These are phyloP conservation scores for Hyposoter dolosus DNA, from an alignment of 2,888 invertebrate genomes.

Conservation along the genomic window DNA sequence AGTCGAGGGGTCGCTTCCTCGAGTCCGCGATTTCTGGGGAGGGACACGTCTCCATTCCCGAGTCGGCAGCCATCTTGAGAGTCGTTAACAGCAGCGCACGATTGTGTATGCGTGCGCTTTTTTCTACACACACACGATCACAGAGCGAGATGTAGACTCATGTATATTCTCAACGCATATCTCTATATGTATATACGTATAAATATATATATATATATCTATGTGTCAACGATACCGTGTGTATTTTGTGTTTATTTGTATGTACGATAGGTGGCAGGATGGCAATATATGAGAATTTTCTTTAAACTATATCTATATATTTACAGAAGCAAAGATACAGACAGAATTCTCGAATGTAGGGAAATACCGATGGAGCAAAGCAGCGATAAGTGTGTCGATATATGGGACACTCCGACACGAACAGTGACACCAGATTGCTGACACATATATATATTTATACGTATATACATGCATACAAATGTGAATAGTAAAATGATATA, in stretches of 20 bases:
- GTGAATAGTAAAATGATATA: not conserved
- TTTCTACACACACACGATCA: conserved; percentile 30
- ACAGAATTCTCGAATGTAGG: conserved; percentile 28
- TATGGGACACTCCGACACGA: conserved; percentile 12
- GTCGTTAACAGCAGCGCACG: conserved; percentile 72
- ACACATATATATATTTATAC: conserved; percentile 3
- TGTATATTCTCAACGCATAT: not conserved
- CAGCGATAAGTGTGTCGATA: conserved; percentile 26
- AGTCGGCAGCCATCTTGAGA: conserved; percentile 95
- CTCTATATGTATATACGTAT: not conserved
- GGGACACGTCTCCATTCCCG: conserved; percentile 97
- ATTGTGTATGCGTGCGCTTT: conserved; percentile 58
- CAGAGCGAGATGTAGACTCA: conserved; percentile 7
- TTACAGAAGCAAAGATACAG: not conserved
- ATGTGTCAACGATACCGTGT: conserved; percentile 8
- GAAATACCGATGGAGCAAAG: conserved; percentile 28
- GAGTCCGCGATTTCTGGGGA: conserved; percentile 96
- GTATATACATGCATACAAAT: not conserved
- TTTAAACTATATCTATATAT: conserved; percentile 22
- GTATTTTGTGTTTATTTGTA: conserved; percentile 23
- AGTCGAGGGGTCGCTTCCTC: conserved; percentile 95
- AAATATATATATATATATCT: not conserved
- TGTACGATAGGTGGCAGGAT: conserved; percentile 50
- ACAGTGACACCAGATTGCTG: not conserved
- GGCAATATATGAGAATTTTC: conserved; percentile 31